Evolutionary conservation across 2,113 vertebrate genomes (phyloP), one percentile per base, ranked within the genome.

Genomic region (Pseudorasbora parva): DNA sequence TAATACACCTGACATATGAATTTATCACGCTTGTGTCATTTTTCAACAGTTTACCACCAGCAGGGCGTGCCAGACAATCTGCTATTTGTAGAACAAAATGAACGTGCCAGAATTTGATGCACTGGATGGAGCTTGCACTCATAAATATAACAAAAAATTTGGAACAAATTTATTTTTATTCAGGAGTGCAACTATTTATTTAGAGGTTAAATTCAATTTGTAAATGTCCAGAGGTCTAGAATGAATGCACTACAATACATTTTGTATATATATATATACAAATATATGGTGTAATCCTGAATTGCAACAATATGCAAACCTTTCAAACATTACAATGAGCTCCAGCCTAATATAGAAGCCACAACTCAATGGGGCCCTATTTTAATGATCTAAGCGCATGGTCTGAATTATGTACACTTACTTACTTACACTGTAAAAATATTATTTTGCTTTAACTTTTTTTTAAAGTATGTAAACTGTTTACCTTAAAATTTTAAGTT

Each of bases 1-100:
- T 68, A 23, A 51, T 71, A 66, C 37, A 85, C 73, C 87, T 88
- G 74, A 84, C 78, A 86, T 81, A 85, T 68, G 74, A 83, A n/a
- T 85, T 80, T 79, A 27, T 51, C 64, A 72, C 37, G 77, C 30
- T 56, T 64, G 60, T 59, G 62, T 82, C 64, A 82, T 74, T 82
- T 77, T 57, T 82, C 45, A 81, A 72, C 15, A 68, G 59, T 75
- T 78, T 73, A 54, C 81, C 69, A 77, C 37, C 51, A 69, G 14
- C n/a, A 45, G n/a, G 33, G 15, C 45, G 0, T 77, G 71, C 64
- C 82, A 84, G 82, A n/a, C 37, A 81, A 69, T 45, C 64, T 82
- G 41, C 64, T 77, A 54, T 87, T 54, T 62, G 60, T 62, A 64
- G 25, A 82, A 85, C 73, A 76, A 83, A 81, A 30, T 80, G 47